Percentiles rank a stretch among this genome's conserved stretches.
phyloP scores from a whole-genome alignment of 2,888 invertebrate genomes.

The Ormyrus thymus region DNA sequence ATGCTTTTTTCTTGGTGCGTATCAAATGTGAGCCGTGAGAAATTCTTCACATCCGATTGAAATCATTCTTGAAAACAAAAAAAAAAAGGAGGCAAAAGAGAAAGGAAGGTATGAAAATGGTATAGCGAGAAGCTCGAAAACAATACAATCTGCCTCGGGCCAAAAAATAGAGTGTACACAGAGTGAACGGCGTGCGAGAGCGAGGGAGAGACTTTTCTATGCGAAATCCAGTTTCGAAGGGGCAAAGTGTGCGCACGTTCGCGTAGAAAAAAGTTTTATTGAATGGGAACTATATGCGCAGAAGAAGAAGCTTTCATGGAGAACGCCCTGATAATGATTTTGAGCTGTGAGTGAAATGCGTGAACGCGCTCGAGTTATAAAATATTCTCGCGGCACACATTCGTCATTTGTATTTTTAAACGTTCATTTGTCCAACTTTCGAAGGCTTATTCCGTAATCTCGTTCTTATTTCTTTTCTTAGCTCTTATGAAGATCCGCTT shows the following conservation, averaged over 20 bases:
- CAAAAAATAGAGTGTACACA: slow-evolving; percentile 10
- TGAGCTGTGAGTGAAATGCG: not conserved
- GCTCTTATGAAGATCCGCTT: no score
- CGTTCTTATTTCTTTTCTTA: no score
- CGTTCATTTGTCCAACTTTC: no score
- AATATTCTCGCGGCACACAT: slow-evolving; percentile 10
- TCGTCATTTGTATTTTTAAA: no score
- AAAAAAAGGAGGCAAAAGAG: not conserved
- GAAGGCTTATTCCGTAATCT: no score
- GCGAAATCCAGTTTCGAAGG: slow-evolving; percentile 24
- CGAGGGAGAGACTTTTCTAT: slow-evolving; percentile 14
- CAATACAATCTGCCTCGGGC: slow-evolving; percentile 33
- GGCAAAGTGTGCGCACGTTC: not conserved
- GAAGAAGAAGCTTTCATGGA: slow-evolving; percentile 13
- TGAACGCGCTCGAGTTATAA: not conserved
- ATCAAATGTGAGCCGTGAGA: no score
- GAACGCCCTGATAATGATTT: slow-evolving; percentile 31
- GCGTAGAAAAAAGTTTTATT: slow-evolving; percentile 30
- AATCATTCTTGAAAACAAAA: slow-evolving; percentile 24
- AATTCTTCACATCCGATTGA: slow-evolving; percentile 8
- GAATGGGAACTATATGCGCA: slow-evolving; percentile 23
- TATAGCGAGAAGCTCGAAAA: slow-evolving; percentile 16
- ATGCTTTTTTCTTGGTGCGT: no score
- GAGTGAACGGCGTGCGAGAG: not conserved
- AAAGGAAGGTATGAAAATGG: not conserved